Evolutionary conservation across 1,140 invertebrate species (phyloP), one percentile per base, ranked within the genome.

Genomic region (Asbolus verrucosus): DNA sequence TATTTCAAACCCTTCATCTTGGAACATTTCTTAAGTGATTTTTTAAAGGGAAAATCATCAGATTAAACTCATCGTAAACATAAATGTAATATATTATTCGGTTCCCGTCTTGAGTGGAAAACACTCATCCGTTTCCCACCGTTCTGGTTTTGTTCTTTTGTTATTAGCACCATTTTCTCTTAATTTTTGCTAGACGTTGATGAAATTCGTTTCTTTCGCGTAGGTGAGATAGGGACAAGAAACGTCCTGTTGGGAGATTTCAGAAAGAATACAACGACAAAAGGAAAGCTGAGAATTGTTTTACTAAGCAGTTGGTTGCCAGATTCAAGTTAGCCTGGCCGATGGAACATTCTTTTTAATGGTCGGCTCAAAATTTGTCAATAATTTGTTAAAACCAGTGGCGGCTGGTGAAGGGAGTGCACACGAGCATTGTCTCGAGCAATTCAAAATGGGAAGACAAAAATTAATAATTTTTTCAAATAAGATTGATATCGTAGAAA

Each of bases 81-180:
- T 67, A 67, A 67, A 67, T 39, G 65, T 33, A 67, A 67, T 67
- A 67, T 67, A 67, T 67, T 67, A 67, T 67, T 59, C 46, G 30
- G 43, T 38, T 13, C 30, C 38, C 15, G 62, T 65, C 62, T 59
- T 66, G 54, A 67, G 65, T 67, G 65, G 65, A 67, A 67, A 67
- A 67, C 65, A 67, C 38, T 43, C 30, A 67, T 67, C 65, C 46
- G 30, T 67, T 68, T 68, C 66, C 33, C 50, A 13, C 24, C 46
- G 21, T 43, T 33, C 50, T 11, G n/a, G 30, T 39, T 38, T 19
- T 59, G 31, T 9, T 61, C 59, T 36, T 59, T 59, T 67, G 66
- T 68, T 68, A 68, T 62, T 62, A 62, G 30, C 9, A 9, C n/a
- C 27, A 9, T 36, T 33, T 33, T 62, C 24, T 39, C 19, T 24